Percentiles rank a stretch among this genome's conserved stretches.
These are phyloP conservation scores for Cistogaster globosa DNA, from an alignment of 2,888 invertebrate species.

Conservation along the genomic window DNA sequence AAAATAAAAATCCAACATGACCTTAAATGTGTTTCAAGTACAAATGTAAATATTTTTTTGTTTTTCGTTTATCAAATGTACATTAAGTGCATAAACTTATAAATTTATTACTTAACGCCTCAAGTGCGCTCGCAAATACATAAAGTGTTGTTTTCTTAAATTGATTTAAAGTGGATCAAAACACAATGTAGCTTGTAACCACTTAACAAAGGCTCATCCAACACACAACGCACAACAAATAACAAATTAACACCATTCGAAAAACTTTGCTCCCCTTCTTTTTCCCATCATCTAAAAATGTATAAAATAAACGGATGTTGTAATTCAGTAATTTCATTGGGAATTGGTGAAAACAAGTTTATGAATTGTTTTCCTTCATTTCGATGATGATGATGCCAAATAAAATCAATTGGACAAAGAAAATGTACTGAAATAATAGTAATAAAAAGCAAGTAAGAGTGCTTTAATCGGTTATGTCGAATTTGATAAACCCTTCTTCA, in stretches of 20 bases:
- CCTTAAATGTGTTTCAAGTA: constrained; percentile 11
- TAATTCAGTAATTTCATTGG: constrained; percentile 50
- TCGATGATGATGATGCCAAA: background rate
- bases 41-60: background rate
- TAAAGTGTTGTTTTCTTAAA: constrained; percentile 37
- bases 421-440: background rate
- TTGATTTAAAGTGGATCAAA: constrained; percentile 52
- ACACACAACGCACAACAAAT: constrained; percentile 7
- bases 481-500: too few species aligned
- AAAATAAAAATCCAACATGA: background rate
- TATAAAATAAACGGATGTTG: constrained; percentile 61
- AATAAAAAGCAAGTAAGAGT: too few species aligned
- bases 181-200: constrained; percentile 20
- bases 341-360: constrained; percentile 6
- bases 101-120: constrained; percentile 49
- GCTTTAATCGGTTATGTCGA: too few species aligned
- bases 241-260: constrained; percentile 48
- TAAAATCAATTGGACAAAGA: background rate
- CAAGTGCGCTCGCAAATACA: constrained; percentile 1
- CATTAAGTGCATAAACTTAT: constrained; percentile 14
- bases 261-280: constrained; percentile 12
- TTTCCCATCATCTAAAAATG: background rate
- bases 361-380: constrained; percentile 36
- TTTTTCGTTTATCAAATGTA: background rate
- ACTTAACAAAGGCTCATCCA: constrained; percentile 5